Percentiles rank a stretch among this genome's conserved stretches.
These are phyloP conservation scores for Tetragonula clypearis DNA, from an alignment of 1,140 invertebrate species.

Conservation along the genomic window DNA sequence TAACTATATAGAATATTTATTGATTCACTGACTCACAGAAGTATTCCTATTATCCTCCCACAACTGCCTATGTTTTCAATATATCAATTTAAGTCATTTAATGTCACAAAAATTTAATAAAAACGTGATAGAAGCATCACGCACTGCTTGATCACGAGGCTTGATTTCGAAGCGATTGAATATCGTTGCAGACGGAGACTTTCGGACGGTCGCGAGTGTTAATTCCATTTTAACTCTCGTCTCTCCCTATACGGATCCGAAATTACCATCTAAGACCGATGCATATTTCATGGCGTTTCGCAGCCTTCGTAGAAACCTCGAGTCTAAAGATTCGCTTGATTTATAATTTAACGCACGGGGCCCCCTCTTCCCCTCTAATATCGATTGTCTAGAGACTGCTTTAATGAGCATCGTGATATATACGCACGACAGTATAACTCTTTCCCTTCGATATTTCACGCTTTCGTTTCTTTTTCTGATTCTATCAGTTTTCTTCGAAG, in stretches of 20 bases:
- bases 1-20: too few relatives aligned
- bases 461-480: too few relatives aligned
- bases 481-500: too few relatives aligned
- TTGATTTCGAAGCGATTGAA: background rate
- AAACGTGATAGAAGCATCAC: too few relatives aligned
- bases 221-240: conserved; percentile 78
- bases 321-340: conserved; percentile 73
- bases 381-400: conserved; percentile 69
- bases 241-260: conserved; percentile 44
- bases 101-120: too few relatives aligned
- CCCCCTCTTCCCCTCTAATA: conserved; percentile 53
- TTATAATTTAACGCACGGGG: conserved; percentile 72
- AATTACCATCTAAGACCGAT: conserved; percentile 79
- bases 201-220: conserved; percentile 68
- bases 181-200: conserved; percentile 40
- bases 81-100: too few relatives aligned
- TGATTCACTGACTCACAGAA: too few relatives aligned
- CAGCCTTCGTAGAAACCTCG: conserved; percentile 55
- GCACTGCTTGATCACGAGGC: too few relatives aligned
- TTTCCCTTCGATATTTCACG: background rate
- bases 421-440: background rate
- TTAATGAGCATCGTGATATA: conserved; percentile 60
- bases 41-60: too few relatives aligned
- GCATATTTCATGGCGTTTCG: conserved; percentile 77
- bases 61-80: too few relatives aligned